Percentiles rank a stretch among this genome's conserved stretches.
Conservation (phyloP, 2,113 vertebrate species). For the Colius striatus region DNA sequence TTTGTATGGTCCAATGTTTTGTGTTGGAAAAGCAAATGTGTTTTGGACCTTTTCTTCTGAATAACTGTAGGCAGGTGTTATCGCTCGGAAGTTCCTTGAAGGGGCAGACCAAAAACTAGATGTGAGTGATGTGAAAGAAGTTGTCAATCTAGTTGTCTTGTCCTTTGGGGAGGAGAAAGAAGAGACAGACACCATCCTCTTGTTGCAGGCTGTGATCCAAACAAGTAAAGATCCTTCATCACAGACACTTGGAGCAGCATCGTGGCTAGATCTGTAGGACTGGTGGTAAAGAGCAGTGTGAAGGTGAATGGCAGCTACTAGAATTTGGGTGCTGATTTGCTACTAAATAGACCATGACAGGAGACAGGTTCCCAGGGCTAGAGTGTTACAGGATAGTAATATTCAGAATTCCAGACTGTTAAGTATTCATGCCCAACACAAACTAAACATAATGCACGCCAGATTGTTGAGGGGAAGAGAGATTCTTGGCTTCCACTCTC, state of each 20-base stretch:
- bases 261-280: not conserved
- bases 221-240: not conserved
- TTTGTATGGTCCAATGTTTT: not conserved
- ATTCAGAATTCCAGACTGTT: not conserved
- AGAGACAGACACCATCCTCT: not conserved
- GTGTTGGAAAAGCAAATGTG: not conserved
- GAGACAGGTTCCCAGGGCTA: accelerated
- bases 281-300: not conserved
- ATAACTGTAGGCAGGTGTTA: not conserved
- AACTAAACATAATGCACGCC: not conserved
- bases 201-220: not conserved
- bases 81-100: not conserved
- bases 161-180: not conserved
- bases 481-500: not conserved
- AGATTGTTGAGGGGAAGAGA: not conserved
- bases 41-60: not conserved
- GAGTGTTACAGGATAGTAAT: too few species aligned
- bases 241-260: accelerated
- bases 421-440: not conserved
- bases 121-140: not conserved
- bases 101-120: not conserved
- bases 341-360: not conserved
- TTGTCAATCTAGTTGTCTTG: not conserved
- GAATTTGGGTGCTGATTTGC: not conserved
- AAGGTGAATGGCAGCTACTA: not conserved